These are phyloP conservation scores for Pteropus alecto DNA, from an alignment of 2,113 vertebrate genomes.

Conservation along the genomic window DNA sequence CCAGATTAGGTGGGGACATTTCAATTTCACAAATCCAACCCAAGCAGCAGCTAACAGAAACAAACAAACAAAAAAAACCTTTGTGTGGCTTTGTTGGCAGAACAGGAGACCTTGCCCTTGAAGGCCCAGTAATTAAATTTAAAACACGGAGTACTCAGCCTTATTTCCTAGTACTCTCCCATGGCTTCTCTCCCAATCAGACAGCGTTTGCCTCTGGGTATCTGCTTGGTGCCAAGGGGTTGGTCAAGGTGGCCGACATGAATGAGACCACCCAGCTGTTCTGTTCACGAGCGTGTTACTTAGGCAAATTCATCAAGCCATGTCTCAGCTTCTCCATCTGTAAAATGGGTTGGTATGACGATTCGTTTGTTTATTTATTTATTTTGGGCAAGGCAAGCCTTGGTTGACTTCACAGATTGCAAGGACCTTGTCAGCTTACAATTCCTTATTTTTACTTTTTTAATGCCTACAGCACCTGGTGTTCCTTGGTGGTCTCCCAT, in stretches of 20 bases:
- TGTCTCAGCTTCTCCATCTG: background rate
- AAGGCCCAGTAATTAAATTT: background rate
- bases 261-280: too few relatives aligned
- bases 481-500: too few relatives aligned
- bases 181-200: background rate
- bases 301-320: background rate
- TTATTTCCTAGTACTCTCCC: background rate
- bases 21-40: background rate
- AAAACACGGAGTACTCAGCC: background rate
- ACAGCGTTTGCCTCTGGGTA: background rate
- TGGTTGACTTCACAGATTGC: too few relatives aligned
- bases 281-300: background rate
- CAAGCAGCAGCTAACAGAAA: background rate
- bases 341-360: background rate
- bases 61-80: background rate
- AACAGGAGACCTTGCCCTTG: background rate
- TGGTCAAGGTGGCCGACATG: background rate
- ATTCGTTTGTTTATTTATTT: background rate
- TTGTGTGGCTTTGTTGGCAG: background rate
- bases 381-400: too few relatives aligned
- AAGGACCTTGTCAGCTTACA: too few relatives aligned
- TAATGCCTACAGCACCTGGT: too few relatives aligned
- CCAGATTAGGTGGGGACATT: background rate
- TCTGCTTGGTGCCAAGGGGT: background rate
- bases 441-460: too few relatives aligned